These are phyloP conservation scores for Trypoxylon attenuatum DNA, from an alignment of 2,888 invertebrate genomes.

Conservation along the genomic window DNA sequence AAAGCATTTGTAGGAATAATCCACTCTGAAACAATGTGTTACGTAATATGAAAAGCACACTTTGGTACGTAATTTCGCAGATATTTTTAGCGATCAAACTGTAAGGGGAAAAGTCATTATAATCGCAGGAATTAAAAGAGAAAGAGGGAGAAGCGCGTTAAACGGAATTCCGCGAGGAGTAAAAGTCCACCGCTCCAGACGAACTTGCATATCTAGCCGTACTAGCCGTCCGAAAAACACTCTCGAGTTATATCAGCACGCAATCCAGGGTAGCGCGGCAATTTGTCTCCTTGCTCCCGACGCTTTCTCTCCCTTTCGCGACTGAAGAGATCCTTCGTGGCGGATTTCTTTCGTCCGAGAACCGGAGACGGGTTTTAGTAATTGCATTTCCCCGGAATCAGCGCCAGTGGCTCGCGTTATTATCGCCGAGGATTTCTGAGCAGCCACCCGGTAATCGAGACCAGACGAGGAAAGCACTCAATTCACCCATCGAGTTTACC, in stretches of 20 bases:
- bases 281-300: conserved; percentile 21
- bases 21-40: conserved; percentile 28
- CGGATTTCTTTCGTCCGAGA: conserved; percentile 43
- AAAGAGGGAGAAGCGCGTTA: neutral
- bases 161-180: conserved; percentile 12
- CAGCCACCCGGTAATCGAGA: conserved; percentile 44
- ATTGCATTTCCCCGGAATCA: conserved; percentile 55
- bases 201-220: neutral
- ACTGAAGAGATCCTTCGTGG: conserved; percentile 33
- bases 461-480: conserved; percentile 36
- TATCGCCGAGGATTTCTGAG: conserved; percentile 44
- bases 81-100: too few relatives aligned
- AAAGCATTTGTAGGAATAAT: conserved; percentile 39
- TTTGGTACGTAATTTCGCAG: conserved; percentile 38
- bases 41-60: too few relatives aligned
- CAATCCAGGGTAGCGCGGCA: conserved; percentile 41
- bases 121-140: neutral
- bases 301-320: conserved; percentile 9
- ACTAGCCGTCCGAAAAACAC: neutral
- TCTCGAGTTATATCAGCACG: conserved; percentile 30
- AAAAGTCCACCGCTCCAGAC: neutral
- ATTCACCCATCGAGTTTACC: conserved; percentile 30
- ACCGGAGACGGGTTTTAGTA: conserved; percentile 33
- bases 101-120: too few relatives aligned
- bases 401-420: conserved; percentile 38